Conservation (phyloP, 2,113 vertebrate genomes). For the Daphoenositta chrysoptera region DNA sequence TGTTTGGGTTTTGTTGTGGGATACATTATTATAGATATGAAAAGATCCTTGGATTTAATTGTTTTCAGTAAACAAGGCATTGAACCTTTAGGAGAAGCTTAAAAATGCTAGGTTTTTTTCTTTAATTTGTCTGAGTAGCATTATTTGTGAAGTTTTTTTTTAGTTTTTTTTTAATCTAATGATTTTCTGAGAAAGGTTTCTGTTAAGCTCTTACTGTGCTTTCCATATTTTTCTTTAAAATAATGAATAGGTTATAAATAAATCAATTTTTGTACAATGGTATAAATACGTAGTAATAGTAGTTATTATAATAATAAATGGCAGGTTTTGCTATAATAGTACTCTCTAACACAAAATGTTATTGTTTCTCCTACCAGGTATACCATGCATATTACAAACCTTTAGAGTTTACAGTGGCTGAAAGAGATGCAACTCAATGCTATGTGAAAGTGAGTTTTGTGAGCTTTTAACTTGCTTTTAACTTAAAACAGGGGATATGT, state of each 20-base stretch:
- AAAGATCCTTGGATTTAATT: not conserved
- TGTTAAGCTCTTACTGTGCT: not conserved
- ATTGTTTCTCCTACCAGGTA: slow-evolving; percentile 71
- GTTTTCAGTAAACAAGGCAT: not conserved
- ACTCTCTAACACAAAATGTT: not conserved
- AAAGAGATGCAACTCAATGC: slow-evolving; percentile 85
- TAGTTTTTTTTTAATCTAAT: not conserved
- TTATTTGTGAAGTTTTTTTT: not conserved
- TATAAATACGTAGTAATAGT: not conserved
- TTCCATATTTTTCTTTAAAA: not conserved
- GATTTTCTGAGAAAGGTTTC: not conserved
- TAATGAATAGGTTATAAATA: not conserved
- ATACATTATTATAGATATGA: not conserved
- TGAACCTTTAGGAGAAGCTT: not conserved
- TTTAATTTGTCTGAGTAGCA: not conserved
- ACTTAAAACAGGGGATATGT: not conserved
- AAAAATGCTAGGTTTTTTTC: not conserved
- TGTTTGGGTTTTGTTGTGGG: not conserved
- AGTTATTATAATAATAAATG: not conserved
- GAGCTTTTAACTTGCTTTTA: not conserved
- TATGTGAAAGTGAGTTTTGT: slow-evolving; percentile 86
- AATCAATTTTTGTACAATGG: not conserved
- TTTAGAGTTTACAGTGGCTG: slow-evolving; percentile 87
- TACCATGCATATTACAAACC: slow-evolving; percentile 95
- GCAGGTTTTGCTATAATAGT: not conserved